These are phyloP conservation scores for Cyprinella venusta DNA, from an alignment of 2,797 vertebrate species.

Conservation along the genomic window DNA sequence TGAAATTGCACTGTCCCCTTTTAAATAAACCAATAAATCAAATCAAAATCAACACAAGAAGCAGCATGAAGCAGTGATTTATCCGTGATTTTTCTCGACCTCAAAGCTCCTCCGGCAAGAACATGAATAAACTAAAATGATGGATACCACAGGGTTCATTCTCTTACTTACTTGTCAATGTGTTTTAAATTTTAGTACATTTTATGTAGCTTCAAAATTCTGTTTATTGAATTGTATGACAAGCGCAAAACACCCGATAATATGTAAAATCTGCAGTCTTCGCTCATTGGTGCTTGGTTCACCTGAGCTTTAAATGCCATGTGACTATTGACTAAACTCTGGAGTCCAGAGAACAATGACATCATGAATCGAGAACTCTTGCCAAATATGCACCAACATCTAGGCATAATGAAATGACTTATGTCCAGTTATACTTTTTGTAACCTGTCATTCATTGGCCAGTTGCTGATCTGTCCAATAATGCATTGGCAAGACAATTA, in stretches of 20 bases:
- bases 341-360: not conserved
- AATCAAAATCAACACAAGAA: too few species aligned
- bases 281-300: not conserved
- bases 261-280: not conserved
- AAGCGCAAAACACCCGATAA: not conserved
- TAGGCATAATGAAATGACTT: slow-evolving; percentile 1
- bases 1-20: too few species aligned
- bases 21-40: too few species aligned
- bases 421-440: not conserved
- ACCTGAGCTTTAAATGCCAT: not conserved
- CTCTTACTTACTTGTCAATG: not conserved
- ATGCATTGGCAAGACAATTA: not conserved
- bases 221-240: not conserved
- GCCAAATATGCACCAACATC: not conserved
- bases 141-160: not conserved
- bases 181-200: not conserved
- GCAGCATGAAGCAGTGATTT: too few species aligned
- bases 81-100: too few species aligned
- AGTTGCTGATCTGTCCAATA: not conserved
- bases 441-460: not conserved
- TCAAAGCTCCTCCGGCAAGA: too few species aligned
- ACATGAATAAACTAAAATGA: not conserved
- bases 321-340: not conserved
- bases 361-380: not conserved
- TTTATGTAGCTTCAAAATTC: not conserved